A percentile compares a stretch with the other conserved stretches of the same genome.
These are phyloP conservation scores for Geopemphigus sp. DNA, from an alignment of 1,140 invertebrate genomes.

Conservation along the genomic window DNA sequence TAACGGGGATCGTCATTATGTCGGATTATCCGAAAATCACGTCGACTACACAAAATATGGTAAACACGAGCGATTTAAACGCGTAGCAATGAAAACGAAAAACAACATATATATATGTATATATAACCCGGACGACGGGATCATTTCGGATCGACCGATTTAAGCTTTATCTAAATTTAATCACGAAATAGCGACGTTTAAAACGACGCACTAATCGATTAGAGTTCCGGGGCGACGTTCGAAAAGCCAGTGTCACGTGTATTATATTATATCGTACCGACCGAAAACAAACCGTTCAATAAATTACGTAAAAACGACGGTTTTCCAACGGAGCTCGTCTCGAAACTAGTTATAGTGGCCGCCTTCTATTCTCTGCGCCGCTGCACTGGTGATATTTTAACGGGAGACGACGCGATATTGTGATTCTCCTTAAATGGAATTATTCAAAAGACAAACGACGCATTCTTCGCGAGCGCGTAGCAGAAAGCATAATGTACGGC, in stretches of 20 bases:
- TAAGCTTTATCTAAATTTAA: not conserved
- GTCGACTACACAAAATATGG: no score
- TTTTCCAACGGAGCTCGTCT: conserved; percentile 2
- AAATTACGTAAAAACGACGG: conserved; percentile 3
- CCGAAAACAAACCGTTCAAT: not conserved
- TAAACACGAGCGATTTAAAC: no score
- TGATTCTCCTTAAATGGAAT: conserved; percentile 22
- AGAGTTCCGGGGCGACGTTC: not conserved
- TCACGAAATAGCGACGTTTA: not conserved
- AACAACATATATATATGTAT: no score
- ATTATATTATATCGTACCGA: not conserved
- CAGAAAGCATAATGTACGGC: not conserved
- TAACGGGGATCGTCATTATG: no score
- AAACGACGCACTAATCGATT: not conserved
- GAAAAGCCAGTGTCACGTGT: not conserved
- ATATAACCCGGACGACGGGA: not conserved
- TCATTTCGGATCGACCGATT: not conserved
- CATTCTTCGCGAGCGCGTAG: not conserved
- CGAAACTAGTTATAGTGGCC: conserved; percentile 6
- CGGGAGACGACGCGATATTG: conserved; percentile 6
- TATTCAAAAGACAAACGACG: conserved; percentile 1
- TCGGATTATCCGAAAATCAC: no score
- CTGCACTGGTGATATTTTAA: not conserved
- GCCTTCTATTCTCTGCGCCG: not conserved
- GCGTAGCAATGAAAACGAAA: no score